Evolutionary conservation across 2,888 invertebrate species (phyloP).

Genomic region (Mythimna albipuncta): DNA sequence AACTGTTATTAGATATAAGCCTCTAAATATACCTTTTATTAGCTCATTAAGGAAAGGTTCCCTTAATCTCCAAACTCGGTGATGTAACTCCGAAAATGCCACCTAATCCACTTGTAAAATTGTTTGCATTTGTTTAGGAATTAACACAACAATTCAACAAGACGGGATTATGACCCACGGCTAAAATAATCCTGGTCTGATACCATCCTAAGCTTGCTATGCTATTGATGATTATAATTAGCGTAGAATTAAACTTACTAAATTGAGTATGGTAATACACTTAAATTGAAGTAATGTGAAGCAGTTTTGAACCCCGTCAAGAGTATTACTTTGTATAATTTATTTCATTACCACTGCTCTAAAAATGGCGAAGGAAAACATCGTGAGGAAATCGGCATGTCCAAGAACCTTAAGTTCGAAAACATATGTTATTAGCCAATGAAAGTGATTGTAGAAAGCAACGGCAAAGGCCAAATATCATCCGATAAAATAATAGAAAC

Average conservation of each 20-base stretch:
- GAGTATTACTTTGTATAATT: no score
- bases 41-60: not conserved
- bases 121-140: conserved; percentile 31
- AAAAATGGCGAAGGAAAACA: no score
- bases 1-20: not conserved
- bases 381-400: no score
- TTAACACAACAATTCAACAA: conserved; percentile 32
- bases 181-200: not conserved
- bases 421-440: not conserved
- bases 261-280: no score
- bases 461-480: not conserved
- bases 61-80: conserved; percentile 13
- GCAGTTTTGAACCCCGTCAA: no score
- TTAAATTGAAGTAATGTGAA: no score
- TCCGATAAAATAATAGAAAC: conserved; percentile 8
- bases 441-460: not conserved
- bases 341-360: no score
- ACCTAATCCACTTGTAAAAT: conserved; percentile 19
- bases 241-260: conserved; percentile 9
- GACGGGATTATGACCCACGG: conserved; percentile 21
- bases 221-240: conserved; percentile 2
- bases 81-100: not conserved
- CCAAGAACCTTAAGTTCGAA: no score
- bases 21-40: conserved; percentile 13
- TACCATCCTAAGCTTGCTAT: conserved; percentile 20